Percentiles rank a stretch among this genome's conserved stretches.
Evolutionary conservation across 2,797 vertebrate genomes (phyloP).

Genomic region (Ara ararauna): DNA sequence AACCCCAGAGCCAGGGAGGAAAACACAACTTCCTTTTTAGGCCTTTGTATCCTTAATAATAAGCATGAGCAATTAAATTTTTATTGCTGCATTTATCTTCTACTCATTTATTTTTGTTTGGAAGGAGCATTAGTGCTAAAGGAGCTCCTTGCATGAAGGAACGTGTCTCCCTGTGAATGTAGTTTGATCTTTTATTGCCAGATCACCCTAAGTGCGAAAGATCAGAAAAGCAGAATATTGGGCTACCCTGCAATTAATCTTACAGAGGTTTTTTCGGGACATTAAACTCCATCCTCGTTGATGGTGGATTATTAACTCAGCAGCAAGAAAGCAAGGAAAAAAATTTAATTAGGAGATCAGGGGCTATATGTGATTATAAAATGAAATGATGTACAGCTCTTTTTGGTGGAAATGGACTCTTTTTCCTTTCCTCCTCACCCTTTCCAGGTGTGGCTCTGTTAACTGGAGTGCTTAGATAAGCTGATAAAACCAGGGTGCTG

Average conservation of each 20-base stretch:
- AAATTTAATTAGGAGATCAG: background rate
- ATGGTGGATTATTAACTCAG: background rate
- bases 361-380: background rate
- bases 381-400: background rate
- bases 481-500: background rate
- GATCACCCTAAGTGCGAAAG: background rate
- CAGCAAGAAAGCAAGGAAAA: background rate
- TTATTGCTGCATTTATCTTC: background rate
- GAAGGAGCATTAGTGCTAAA: background rate
- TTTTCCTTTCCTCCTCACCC: background rate
- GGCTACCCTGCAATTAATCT: background rate
- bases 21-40: background rate
- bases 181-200: background rate
- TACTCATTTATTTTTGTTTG: background rate
- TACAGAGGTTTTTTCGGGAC: background rate
- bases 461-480: background rate
- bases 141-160: background rate
- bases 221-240: background rate
- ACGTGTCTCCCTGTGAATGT: background rate
- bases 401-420: background rate
- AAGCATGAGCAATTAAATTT: slow-evolving; percentile 22
- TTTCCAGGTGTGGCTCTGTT: background rate
- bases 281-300: background rate
- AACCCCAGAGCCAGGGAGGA: background rate
- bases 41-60: slow-evolving; percentile 6